Conservation (phyloP, 1,140 invertebrate genomes). For the roundworm (Caenorhabditis elegans) region WBcel235 BX284603.4:4522501-4523000, state of each 20-base stretch:
- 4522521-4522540: constrained; percentile 10
- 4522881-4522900: constrained; percentile 31
- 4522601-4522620: constrained; percentile 37
- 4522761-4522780: constrained; percentile 19
- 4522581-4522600: constrained; percentile 5
- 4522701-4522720: constrained; percentile 54
- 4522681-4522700: not conserved
- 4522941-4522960: constrained; percentile 23
- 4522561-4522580: constrained; percentile 19
- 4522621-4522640: not conserved
- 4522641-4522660: constrained; percentile 39
- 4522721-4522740: constrained; percentile 67
- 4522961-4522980: constrained; percentile 38
- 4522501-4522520: not conserved
- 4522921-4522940: not conserved
- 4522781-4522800: not conserved
- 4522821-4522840: constrained; percentile 78
- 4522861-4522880: constrained; percentile 29
- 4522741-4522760: constrained; percentile 36
- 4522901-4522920: constrained; percentile 36
- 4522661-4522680: constrained; percentile 17
- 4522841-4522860: constrained; percentile 69
- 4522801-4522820: constrained; percentile 72
- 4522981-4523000: constrained; percentile 20
- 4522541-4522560: not conserved